Percentiles rank a stretch among this genome's conserved stretches.
Conservation (phyloP, 2,113 vertebrate genomes). For the Corythoichthys intestinalis region DNA sequence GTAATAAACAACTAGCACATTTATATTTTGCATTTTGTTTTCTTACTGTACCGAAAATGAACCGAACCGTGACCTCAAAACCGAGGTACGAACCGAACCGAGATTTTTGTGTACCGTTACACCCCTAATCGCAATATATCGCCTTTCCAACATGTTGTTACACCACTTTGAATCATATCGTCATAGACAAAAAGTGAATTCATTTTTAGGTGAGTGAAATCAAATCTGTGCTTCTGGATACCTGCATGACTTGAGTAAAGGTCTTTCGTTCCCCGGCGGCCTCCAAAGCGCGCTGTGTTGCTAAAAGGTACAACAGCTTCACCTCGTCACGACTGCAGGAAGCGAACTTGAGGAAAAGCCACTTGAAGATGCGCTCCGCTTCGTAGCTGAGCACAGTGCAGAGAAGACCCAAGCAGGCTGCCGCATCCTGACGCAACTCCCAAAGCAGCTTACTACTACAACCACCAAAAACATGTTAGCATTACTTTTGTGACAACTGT, state of each 20-base stretch:
- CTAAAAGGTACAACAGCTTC: slow-evolving; percentile 92
- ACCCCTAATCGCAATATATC: too few species aligned
- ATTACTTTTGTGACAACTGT: not conserved
- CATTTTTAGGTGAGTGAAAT: not conserved
- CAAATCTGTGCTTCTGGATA: slow-evolving; percentile 42
- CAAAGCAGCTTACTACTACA: slow-evolving; percentile 96
- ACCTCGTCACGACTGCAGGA: slow-evolving; percentile 92
- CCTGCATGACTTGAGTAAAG: slow-evolving; percentile 97
- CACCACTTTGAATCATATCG: too few species aligned
- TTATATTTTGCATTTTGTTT: too few species aligned
- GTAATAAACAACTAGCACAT: too few species aligned
- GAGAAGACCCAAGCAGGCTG: slow-evolving; percentile 90
- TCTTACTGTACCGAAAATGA: too few species aligned
- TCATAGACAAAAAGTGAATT: too few species aligned
- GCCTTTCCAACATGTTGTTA: too few species aligned
- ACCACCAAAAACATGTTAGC: not conserved
- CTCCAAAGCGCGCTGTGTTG: slow-evolving; percentile 90
- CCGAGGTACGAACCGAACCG: too few species aligned
- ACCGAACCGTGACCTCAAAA: too few species aligned
- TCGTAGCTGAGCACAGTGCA: slow-evolving; percentile 94
- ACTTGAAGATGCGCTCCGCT: slow-evolving; percentile 97
- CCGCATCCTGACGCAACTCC: slow-evolving; percentile 95
- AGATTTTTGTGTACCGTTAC: too few species aligned
- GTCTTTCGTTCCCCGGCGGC: slow-evolving; percentile 95
- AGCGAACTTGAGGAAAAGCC: slow-evolving; percentile 95